A percentile compares a stretch with the other conserved stretches of the same genome.
phyloP scores from a whole-genome alignment of 2,797 vertebrate genomes.

The Squalus acanthias region DNA sequence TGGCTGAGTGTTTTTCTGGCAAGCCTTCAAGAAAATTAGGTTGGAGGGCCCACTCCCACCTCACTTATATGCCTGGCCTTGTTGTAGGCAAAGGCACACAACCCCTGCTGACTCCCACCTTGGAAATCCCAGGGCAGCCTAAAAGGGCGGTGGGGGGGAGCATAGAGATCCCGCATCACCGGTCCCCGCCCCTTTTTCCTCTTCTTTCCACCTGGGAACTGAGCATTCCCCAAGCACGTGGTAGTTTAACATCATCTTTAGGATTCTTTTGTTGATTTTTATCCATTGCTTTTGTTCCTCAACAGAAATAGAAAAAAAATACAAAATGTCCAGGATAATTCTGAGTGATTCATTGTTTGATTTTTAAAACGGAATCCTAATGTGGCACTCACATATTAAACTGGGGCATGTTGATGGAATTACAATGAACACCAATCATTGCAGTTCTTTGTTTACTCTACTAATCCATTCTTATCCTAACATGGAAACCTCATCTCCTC shows the following conservation, averaged over 20 bases:
- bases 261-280: background rate
- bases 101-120: background rate
- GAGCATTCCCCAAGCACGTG: background rate
- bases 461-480: constrained; percentile 22
- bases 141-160: background rate
- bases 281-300: background rate
- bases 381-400: background rate
- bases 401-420: background rate
- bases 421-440: background rate
- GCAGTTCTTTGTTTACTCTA: background rate
- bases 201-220: background rate
- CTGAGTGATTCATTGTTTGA: background rate
- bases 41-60: background rate
- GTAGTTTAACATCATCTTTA: background rate
- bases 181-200: background rate
- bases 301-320: background rate
- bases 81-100: background rate
- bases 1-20: no score
- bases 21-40: background rate
- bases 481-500: background rate
- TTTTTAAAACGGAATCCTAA: background rate
- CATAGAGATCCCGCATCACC: background rate
- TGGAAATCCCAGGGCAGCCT: background rate
- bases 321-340: background rate
- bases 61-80: background rate